Conservation (phyloP, 2,888 invertebrate genomes). For the Serrognathus titanus region DNA sequence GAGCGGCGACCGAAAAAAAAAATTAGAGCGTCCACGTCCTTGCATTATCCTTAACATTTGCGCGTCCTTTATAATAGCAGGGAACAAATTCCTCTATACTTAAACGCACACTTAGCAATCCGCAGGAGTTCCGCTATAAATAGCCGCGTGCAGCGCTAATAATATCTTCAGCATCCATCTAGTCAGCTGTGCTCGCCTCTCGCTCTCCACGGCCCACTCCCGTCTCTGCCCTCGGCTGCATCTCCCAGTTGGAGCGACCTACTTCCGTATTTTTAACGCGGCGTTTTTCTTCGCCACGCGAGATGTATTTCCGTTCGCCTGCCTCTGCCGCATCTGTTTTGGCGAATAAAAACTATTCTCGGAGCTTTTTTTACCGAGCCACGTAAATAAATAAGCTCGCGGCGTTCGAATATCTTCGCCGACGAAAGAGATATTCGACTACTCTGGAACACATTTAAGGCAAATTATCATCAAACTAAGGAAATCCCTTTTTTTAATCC, state of each 20-base stretch:
- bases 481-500: too few relatives aligned
- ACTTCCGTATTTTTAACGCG: slow-evolving; percentile 41
- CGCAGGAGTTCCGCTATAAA: slow-evolving; percentile 26
- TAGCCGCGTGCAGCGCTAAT: slow-evolving; percentile 26
- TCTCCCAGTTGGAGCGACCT: slow-evolving; percentile 35
- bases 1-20: neutral
- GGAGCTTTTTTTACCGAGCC: neutral
- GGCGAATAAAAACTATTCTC: neutral
- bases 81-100: slow-evolving; percentile 22
- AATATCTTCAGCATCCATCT: slow-evolving; percentile 21
- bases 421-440: too few relatives aligned
- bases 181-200: slow-evolving; percentile 31
- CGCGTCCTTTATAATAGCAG: slow-evolving; percentile 16
- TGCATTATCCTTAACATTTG: slow-evolving; percentile 28
- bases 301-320: slow-evolving; percentile 33
- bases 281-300: slow-evolving; percentile 25
- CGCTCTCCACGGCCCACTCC: slow-evolving; percentile 29
- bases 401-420: too few relatives aligned
- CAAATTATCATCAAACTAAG: too few relatives aligned
- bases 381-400: neutral
- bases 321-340: neutral
- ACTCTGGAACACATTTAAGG: too few relatives aligned
- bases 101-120: slow-evolving; percentile 20
- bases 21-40: slow-evolving; percentile 15
- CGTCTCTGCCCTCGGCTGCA: slow-evolving; percentile 27